These are phyloP conservation scores for Phengaris alcon DNA, from an alignment of 2,888 invertebrate genomes.

Conservation along the genomic window DNA sequence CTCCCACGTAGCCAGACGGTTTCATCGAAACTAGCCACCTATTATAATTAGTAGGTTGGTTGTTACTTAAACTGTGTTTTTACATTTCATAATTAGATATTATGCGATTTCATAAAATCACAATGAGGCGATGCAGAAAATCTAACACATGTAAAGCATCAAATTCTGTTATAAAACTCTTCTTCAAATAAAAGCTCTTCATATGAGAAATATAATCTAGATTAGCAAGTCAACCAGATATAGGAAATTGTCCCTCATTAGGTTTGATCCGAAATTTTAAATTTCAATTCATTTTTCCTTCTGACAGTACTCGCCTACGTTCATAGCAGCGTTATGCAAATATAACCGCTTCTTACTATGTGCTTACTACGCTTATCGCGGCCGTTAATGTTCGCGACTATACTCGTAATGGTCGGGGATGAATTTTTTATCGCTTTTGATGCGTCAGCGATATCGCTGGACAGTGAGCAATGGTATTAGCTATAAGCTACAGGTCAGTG, in stretches of 20 bases:
- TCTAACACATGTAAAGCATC: too few relatives aligned
- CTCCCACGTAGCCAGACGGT: too few relatives aligned
- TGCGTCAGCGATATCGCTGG: conserved; percentile 17
- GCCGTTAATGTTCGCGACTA: conserved; percentile 35
- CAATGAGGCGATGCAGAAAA: too few relatives aligned
- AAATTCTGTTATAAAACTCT: too few relatives aligned
- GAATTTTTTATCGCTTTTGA: conserved; percentile 20
- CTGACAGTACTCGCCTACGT: background rate
- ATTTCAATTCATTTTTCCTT: background rate
- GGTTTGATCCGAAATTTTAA: background rate
- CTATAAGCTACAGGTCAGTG: background rate
- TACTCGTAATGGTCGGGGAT: conserved; percentile 18
- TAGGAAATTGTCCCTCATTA: background rate
- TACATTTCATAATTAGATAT: too few relatives aligned
- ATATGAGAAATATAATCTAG: too few relatives aligned
- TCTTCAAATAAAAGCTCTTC: too few relatives aligned
- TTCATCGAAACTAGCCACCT: too few relatives aligned
- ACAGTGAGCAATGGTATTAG: background rate
- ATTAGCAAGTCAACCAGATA: too few relatives aligned
- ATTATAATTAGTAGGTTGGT: too few relatives aligned
- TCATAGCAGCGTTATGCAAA: conserved; percentile 15
- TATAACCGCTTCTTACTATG: conserved; percentile 14
- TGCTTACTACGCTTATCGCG: conserved; percentile 37
- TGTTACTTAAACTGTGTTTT: too few relatives aligned
- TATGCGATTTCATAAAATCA: too few relatives aligned